Evolutionary conservation across 2,797 vertebrate species (phyloP).

Genomic region (Momotus momota): DNA sequence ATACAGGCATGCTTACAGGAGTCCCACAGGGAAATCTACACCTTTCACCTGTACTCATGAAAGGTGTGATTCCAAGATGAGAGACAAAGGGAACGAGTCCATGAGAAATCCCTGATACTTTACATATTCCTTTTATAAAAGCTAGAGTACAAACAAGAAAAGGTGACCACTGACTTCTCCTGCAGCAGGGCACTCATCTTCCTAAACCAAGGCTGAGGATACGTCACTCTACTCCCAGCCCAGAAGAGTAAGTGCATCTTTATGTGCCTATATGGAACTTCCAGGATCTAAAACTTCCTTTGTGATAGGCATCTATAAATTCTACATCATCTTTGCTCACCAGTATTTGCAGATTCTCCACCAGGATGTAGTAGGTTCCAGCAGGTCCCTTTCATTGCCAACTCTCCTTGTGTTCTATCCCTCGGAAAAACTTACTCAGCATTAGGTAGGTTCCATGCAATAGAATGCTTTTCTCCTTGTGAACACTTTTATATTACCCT

Average conservation of each 20-base stretch:
- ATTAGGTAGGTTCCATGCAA: background rate
- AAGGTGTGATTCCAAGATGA: background rate
- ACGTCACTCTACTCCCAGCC: rapidly evolving
- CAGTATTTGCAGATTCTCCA: background rate
- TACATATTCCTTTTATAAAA: background rate
- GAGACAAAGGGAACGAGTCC: background rate
- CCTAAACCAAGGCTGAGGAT: background rate
- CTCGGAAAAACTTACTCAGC: background rate
- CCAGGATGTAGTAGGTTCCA: background rate
- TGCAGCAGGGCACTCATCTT: background rate
- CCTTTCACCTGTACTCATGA: background rate
- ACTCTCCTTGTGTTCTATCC: background rate
- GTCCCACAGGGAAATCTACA: background rate
- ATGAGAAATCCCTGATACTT: background rate
- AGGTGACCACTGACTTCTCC: background rate
- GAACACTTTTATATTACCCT: background rate
- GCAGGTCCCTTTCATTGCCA: background rate
- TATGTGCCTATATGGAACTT: background rate
- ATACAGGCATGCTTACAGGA: background rate
- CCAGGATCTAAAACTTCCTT: background rate
- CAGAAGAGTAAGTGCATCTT: rapidly evolving
- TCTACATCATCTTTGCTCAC: background rate
- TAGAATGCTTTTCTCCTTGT: background rate
- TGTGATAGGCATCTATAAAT: background rate
- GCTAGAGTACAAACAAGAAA: background rate